phyloP scores from a whole-genome alignment of 1,140 invertebrate genomes.

The Drosophila sturtevanti region DNA sequence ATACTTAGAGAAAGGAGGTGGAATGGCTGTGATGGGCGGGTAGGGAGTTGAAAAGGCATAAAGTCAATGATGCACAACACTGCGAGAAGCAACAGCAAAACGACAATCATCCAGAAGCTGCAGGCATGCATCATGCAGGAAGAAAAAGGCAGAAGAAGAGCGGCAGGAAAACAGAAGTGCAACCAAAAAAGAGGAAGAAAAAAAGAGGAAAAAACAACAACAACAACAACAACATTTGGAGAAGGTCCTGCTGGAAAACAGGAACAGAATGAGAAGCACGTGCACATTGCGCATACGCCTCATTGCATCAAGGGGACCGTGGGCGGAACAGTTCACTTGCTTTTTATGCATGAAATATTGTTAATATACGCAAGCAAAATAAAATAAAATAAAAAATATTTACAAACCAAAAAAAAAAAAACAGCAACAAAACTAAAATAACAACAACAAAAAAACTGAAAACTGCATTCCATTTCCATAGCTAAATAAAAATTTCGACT shows the following conservation, averaged over 20 bases:
- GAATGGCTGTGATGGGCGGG: background rate
- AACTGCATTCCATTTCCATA: background rate
- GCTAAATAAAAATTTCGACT: no score
- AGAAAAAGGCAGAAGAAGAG: slow-evolving; percentile 29
- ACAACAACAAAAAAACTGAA: background rate
- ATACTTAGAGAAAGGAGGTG: background rate
- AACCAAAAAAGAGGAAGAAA: background rate
- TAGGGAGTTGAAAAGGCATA: slow-evolving; percentile 32
- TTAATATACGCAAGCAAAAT: slow-evolving; percentile 36
- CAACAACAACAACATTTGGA: no score
- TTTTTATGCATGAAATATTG: slow-evolving; percentile 58
- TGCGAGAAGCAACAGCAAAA: slow-evolving; percentile 28
- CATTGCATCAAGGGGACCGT: slow-evolving; percentile 31
- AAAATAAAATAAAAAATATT: slow-evolving; percentile 9
- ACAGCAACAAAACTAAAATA: background rate
- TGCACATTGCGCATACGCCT: slow-evolving; percentile 60
- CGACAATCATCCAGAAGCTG: slow-evolving; percentile 23
- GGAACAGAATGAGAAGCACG: slow-evolving; percentile 28
- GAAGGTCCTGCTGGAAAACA: background rate
- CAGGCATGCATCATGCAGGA: slow-evolving; percentile 16
- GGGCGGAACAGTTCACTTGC: slow-evolving; percentile 16
- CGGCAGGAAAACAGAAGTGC: slow-evolving; percentile 7
- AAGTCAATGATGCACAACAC: slow-evolving; percentile 68
- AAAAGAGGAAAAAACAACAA: no score
- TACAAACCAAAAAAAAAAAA: slow-evolving; percentile 7